Conservation (phyloP, 2,797 vertebrate genomes). For the Mastacembelus armatus region DNA sequence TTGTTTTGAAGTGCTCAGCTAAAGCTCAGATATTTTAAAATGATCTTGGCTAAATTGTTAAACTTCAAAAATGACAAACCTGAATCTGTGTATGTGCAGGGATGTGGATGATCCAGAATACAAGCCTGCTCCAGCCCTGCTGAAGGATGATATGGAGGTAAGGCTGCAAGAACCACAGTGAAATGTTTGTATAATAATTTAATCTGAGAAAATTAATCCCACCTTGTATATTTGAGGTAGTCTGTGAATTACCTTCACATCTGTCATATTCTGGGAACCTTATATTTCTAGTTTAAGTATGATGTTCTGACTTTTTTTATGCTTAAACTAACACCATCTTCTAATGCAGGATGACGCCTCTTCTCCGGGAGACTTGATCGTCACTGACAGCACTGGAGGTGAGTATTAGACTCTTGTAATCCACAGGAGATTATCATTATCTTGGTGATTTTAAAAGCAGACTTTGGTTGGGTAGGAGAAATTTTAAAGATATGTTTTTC, state of each 20-base stretch:
- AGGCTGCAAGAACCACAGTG: slow-evolving; percentile 3
- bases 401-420: slow-evolving; percentile 55
- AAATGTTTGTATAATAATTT: slow-evolving; percentile 1
- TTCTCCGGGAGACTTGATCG: slow-evolving; percentile 95
- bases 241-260: not conserved
- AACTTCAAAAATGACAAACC: not conserved
- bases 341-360: slow-evolving; percentile 92
- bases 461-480: not conserved
- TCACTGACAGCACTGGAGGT: slow-evolving; percentile 92
- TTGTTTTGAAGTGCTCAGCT: slow-evolving; percentile 1
- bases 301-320: not conserved
- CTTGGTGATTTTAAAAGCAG: not conserved
- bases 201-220: not conserved
- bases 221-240: not conserved
- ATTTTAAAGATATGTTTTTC: not conserved
- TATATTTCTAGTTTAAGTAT: not conserved
- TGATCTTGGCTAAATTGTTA: not conserved
- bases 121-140: slow-evolving; percentile 95
- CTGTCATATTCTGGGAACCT: not conserved
- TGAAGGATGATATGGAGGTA: slow-evolving; percentile 99
- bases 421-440: slow-evolving; percentile 31
- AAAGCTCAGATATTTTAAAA: not conserved
- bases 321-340: slow-evolving; percentile 22
- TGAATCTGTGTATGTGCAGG: slow-evolving; percentile 76
- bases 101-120: slow-evolving; percentile 99